Conservation (phyloP, 1,140 invertebrate species). For the Phymastichus coffea region DNA sequence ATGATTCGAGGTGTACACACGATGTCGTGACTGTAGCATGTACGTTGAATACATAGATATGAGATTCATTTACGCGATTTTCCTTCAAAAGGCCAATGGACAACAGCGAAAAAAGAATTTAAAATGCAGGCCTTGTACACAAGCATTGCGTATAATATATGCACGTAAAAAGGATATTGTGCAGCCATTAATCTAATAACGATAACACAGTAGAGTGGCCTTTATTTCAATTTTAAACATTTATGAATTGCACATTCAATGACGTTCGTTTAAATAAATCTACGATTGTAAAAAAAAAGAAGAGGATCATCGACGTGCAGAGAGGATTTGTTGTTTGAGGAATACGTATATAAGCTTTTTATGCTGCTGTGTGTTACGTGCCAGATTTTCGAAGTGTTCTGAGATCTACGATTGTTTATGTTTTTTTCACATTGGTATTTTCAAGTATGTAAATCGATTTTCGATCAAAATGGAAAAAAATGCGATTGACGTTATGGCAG, state of each 20-base stretch:
- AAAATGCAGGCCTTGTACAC: neutral
- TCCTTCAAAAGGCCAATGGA: constrained; percentile 11
- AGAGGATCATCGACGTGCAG: neutral
- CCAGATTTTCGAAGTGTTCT: too few relatives aligned
- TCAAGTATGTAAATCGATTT: too few relatives aligned
- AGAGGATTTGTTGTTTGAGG: neutral
- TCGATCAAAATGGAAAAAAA: too few relatives aligned
- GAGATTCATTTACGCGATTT: neutral
- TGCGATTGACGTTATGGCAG: too few relatives aligned
- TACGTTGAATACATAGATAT: constrained; percentile 9
- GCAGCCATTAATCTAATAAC: constrained; percentile 18
- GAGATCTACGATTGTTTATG: too few relatives aligned
- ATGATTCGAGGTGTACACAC: constrained; percentile 6
- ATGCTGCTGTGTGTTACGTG: too few relatives aligned
- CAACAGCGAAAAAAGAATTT: neutral
- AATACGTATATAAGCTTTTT: neutral
- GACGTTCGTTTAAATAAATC: neutral
- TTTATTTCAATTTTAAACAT: neutral
- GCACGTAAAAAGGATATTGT: neutral
- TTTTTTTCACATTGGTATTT: too few relatives aligned
- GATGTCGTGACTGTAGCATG: neutral
- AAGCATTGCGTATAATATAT: constrained; percentile 14
- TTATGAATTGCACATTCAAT: constrained; percentile 10
- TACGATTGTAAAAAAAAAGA: neutral
- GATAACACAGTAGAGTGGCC: neutral